Evolutionary conservation across 2,797 vertebrate species (phyloP).

Genomic region (Cichlasoma orientale): DNA sequence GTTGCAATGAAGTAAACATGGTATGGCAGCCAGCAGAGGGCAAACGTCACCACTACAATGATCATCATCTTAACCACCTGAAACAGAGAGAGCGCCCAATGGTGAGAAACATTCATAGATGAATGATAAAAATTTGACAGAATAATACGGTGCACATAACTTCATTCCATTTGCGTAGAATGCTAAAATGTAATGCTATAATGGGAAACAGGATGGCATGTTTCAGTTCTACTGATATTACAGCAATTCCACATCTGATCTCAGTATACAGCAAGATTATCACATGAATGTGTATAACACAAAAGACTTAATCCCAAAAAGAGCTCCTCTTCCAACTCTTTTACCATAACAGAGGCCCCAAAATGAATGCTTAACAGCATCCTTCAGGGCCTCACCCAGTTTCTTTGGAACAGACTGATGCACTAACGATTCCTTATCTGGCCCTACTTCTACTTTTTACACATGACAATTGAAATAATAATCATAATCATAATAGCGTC

Average conservation of each 20-base stretch:
- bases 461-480: not conserved
- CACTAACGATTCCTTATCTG: not conserved
- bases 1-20: constrained; percentile 92
- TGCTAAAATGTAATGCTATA: not conserved
- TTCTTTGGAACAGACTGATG: not conserved
- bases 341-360: not conserved
- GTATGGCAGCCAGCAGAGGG: constrained; percentile 94
- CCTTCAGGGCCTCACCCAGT: too few species aligned
- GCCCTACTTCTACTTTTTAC: not conserved
- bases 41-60: constrained; percentile 93
- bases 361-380: not conserved
- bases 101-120: not conserved
- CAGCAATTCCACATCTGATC: not conserved
- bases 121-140: not conserved
- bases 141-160: not conserved
- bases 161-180: not conserved
- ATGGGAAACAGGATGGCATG: not conserved
- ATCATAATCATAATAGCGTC: not conserved
- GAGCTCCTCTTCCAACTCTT: not conserved
- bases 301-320: not conserved
- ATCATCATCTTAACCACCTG: constrained; percentile 99
- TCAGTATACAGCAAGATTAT: not conserved
- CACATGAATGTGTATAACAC: not conserved
- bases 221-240: not conserved
- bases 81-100: constrained; percentile 3